A percentile compares a stretch with the other conserved stretches of the same genome.
phyloP scores from a whole-genome alignment of 1,140 invertebrate genomes.

The Plutomurus gul region DNA sequence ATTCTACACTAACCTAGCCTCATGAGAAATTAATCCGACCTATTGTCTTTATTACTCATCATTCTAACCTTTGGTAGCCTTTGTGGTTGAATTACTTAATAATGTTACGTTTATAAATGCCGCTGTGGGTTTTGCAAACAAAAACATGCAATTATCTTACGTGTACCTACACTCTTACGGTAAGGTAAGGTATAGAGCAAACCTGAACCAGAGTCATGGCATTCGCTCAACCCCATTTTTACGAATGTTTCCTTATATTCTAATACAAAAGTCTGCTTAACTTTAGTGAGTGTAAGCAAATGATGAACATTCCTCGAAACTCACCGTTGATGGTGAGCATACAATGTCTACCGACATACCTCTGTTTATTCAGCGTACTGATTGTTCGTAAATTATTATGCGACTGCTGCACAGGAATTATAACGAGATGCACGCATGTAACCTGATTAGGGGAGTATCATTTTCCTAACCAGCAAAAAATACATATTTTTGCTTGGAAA shows the following conservation, averaged over 20 bases:
- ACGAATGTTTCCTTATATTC: neutral
- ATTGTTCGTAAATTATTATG: no score
- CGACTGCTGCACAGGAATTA: no score
- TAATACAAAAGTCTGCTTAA: no score
- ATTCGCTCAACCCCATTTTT: neutral
- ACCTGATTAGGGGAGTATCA: no score
- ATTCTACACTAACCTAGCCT: slow-evolving; percentile 9
- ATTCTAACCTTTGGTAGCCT: slow-evolving; percentile 2
- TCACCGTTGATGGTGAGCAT: no score
- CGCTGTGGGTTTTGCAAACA: slow-evolving; percentile 12
- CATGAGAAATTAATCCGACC: neutral
- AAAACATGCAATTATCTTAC: slow-evolving; percentile 13
- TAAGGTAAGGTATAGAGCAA: neutral
- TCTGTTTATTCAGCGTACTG: no score
- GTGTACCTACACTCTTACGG: neutral
- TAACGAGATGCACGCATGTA: no score
- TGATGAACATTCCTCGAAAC: no score
- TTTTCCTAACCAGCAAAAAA: neutral
- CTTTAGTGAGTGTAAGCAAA: no score
- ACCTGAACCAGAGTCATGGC: slow-evolving; percentile 3
- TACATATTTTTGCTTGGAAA: neutral
- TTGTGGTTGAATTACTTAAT: slow-evolving; percentile 8
- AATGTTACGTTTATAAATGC: neutral
- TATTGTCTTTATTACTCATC: slow-evolving; percentile 22
- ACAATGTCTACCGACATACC: no score